Conservation (phyloP, 2,113 vertebrate genomes). For the Cisticola juncidis region DNA sequence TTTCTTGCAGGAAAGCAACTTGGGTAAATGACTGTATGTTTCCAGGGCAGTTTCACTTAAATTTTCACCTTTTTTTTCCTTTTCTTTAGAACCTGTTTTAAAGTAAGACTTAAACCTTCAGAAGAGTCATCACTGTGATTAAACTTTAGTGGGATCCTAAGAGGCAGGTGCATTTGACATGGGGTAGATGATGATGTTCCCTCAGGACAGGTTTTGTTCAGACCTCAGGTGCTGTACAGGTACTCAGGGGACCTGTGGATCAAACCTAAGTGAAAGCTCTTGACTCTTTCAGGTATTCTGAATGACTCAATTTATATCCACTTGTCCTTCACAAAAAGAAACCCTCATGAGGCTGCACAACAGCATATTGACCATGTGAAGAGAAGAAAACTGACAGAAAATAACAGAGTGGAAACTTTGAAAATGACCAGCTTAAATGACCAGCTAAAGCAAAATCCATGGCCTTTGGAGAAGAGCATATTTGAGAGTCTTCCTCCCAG, state of each 20-base stretch:
- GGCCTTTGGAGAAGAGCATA: constrained; percentile 80
- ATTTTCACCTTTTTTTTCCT: neutral
- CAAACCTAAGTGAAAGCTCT: neutral
- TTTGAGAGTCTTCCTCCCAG: constrained; percentile 75
- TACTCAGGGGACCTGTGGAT: neutral
- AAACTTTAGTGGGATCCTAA: neutral
- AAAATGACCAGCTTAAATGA: constrained; percentile 16
- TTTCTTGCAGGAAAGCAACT: neutral
- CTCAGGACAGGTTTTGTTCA: neutral
- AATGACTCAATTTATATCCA: constrained; percentile 30
- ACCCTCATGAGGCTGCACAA: neutral
- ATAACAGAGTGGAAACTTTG: neutral
- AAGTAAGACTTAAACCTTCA: neutral
- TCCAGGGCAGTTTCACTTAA: neutral
- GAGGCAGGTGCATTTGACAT: neutral
- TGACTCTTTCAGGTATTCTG: constrained; percentile 76
- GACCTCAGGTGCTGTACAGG: neutral
- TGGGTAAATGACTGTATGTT: neutral
- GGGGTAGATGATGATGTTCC: neutral
- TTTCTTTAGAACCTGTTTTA: neutral
- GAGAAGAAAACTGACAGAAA: neutral
- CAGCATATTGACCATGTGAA: neutral
- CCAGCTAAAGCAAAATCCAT: constrained; percentile 63
- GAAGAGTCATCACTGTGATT: neutral
- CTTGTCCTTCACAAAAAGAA: constrained; percentile 13